Evolutionary conservation across 2,888 invertebrate genomes (phyloP).

Genomic region (Netelia fuscicornis): DNA sequence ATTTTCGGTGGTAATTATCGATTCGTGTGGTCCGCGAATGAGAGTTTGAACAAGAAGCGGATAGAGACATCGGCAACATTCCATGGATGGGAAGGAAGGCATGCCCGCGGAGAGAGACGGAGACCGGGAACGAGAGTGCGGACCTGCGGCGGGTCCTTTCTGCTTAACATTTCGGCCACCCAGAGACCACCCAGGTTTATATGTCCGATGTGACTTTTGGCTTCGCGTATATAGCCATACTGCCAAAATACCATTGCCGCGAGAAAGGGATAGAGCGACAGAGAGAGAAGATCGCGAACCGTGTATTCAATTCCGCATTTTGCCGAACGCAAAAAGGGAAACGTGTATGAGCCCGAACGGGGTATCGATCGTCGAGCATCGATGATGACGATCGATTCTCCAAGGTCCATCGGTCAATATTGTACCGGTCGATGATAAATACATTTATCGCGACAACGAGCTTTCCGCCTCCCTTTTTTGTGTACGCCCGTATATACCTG

Average conservation of each 20-base stretch:
- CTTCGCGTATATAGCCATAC: conserved; percentile 31
- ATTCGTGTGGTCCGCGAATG: conserved; percentile 83
- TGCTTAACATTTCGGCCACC: conserved; percentile 80
- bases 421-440: background rate
- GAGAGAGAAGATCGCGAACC: conserved; percentile 14
- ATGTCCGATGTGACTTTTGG: conserved; percentile 54
- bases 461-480: no score
- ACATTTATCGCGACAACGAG: no score
- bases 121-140: conserved; percentile 18
- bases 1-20: conserved; percentile 84
- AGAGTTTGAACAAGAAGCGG: conserved; percentile 81
- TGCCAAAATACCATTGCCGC: conserved; percentile 52
- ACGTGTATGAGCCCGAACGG: conserved; percentile 1
- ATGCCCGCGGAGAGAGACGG: conserved; percentile 71
- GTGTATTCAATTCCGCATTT: conserved; percentile 58
- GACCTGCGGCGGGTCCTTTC: conserved; percentile 72
- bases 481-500: no score
- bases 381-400: background rate
- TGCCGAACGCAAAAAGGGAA: conserved; percentile 52
- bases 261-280: background rate
- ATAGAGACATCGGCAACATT: conserved; percentile 85
- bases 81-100: conserved; percentile 78
- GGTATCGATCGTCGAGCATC: conserved; percentile 19
- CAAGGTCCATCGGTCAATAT: background rate
- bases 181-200: conserved; percentile 80